Conservation (phyloP, 2,888 invertebrate genomes). For the Ectemnius lituratus region DNA sequence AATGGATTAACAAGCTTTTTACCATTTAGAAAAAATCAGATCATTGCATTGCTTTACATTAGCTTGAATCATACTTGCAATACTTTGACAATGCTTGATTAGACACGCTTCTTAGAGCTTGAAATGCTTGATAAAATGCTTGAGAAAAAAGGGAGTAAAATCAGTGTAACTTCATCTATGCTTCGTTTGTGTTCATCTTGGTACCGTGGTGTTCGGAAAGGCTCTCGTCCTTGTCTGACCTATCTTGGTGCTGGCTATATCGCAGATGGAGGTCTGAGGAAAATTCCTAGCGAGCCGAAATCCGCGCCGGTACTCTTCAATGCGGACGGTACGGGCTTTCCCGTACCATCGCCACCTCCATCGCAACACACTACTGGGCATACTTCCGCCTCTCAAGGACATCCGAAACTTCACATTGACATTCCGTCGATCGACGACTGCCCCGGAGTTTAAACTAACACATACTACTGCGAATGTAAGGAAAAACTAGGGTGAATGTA, state of each 20-base stretch:
- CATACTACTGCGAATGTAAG: not conserved
- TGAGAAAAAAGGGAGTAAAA: too few species aligned
- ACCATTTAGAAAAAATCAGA: too few species aligned
- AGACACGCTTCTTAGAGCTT: too few species aligned
- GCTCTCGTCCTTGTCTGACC: constrained; percentile 54
- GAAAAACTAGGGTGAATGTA: not conserved
- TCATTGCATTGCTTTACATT: too few species aligned
- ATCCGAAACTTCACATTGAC: constrained; percentile 71
- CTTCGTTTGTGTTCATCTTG: constrained; percentile 18
- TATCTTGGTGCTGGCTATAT: constrained; percentile 68
- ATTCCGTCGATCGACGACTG: constrained; percentile 74
- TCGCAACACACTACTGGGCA: constrained; percentile 30
- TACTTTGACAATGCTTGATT: too few species aligned
- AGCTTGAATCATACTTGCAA: too few species aligned
- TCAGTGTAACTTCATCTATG: not conserved
- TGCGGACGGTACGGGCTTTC: constrained; percentile 59
- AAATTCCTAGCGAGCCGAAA: constrained; percentile 70
- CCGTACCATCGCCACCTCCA: constrained; percentile 49
- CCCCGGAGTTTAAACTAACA: constrained; percentile 47
- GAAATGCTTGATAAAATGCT: too few species aligned
- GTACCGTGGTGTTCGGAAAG: constrained; percentile 12
- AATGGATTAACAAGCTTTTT: too few species aligned
- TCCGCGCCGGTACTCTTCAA: constrained; percentile 61
- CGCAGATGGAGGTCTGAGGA: constrained; percentile 71
- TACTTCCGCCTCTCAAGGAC: constrained; percentile 55